A percentile compares a stretch with the other conserved stretches of the same genome.
Conservation (phyloP, 2,888 invertebrate species). For the Osedax fenrisi region DNA sequence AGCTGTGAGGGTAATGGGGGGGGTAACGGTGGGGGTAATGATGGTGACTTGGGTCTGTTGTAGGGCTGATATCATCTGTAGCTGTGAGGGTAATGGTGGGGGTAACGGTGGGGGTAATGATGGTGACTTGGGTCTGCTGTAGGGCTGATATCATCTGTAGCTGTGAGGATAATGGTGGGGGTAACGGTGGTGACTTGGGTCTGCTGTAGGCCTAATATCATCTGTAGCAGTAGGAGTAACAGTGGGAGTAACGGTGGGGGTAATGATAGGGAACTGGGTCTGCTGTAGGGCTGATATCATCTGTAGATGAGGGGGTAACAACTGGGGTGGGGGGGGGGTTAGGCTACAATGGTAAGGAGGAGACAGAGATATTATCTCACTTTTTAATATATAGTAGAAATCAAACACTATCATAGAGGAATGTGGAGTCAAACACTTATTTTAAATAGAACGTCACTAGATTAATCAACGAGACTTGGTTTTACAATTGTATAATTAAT, state of each 20-base stretch:
- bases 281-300: slow-evolving; percentile 89
- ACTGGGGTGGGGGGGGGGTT: no score
- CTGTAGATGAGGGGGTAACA: slow-evolving; percentile 57
- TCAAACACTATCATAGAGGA: no score
- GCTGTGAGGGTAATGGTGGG: slow-evolving; percentile 47
- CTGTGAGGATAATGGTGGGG: slow-evolving; percentile 45
- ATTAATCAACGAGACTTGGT: no score
- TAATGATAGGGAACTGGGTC: slow-evolving; percentile 93
- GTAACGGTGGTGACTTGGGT: slow-evolving; percentile 96
- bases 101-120: no score
- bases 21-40: no score
- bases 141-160: slow-evolving; percentile 84
- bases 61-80: slow-evolving; percentile 83
- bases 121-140: slow-evolving; percentile 91
- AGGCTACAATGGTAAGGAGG: no score
- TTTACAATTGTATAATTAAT: no score
- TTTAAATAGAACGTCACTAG: no score
- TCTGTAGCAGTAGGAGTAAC: slow-evolving; percentile 57
- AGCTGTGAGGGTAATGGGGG: slow-evolving; percentile 54
- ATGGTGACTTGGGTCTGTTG: slow-evolving; percentile 95
- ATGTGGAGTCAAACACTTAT: no score
- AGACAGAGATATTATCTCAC: no score
- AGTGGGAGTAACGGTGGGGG: no score
- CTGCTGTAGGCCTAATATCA: slow-evolving; percentile 89
- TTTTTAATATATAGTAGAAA: no score